Evolutionary conservation across 2,888 invertebrate species (phyloP).

Genomic region (Drosophila eohydei): DNA sequence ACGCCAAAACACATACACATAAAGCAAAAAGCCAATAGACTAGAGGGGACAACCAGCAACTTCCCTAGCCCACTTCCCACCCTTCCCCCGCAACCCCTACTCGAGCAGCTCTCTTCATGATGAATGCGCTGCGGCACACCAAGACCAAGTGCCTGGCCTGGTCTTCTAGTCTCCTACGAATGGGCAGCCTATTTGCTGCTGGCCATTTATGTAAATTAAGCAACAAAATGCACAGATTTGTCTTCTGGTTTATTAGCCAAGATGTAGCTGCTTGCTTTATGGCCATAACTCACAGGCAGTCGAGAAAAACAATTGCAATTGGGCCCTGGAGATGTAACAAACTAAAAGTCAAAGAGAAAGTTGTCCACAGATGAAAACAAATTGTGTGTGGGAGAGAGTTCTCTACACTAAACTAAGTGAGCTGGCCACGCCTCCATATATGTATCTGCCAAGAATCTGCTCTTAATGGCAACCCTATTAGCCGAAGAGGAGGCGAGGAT

Average conservation of each 20-base stretch:
- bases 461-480: slow-evolving; percentile 71
- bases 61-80: background rate
- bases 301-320: slow-evolving; percentile 28
- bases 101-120: slow-evolving; percentile 44
- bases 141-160: slow-evolving; percentile 34
- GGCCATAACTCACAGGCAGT: slow-evolving; percentile 52
- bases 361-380: slow-evolving; percentile 58
- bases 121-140: slow-evolving; percentile 54
- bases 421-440: slow-evolving; percentile 42
- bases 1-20: slow-evolving; percentile 67
- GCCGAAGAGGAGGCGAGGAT: slow-evolving; percentile 13
- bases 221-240: slow-evolving; percentile 75
- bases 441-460: slow-evolving; percentile 52
- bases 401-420: slow-evolving; percentile 57
- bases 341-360: slow-evolving; percentile 17
- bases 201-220: slow-evolving; percentile 80
- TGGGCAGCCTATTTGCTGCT: slow-evolving; percentile 32
- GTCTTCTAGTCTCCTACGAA: slow-evolving; percentile 6
- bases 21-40: slow-evolving; percentile 68
- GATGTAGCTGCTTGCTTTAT: slow-evolving; percentile 28
- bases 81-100: background rate
- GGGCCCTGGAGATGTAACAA: slow-evolving; percentile 25
- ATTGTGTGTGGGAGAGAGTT: slow-evolving; percentile 48
- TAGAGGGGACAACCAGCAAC: slow-evolving; percentile 13
- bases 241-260: slow-evolving; percentile 77